phyloP scores from a whole-genome alignment of 2,888 invertebrate species.

The Noctua janthina region DNA sequence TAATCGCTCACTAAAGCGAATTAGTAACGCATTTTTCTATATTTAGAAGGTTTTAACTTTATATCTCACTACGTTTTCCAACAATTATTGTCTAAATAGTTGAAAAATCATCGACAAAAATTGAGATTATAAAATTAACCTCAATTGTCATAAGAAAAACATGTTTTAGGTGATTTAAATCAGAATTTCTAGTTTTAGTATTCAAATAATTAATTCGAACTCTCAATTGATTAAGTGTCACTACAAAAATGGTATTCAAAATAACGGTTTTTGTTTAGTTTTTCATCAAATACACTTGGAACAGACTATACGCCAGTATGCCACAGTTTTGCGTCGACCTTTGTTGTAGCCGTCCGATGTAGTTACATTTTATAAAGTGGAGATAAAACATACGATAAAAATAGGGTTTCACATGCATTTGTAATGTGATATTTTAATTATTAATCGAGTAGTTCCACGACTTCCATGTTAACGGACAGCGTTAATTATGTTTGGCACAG shows the following conservation, averaged over 20 bases:
- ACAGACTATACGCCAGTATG: not conserved
- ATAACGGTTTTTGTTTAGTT: not conserved
- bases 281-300: not conserved
- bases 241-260: not conserved
- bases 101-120: not conserved
- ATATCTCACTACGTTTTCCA: not conserved
- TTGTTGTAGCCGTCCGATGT: not conserved
- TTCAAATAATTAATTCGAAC: not conserved
- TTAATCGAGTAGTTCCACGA: constrained; percentile 30
- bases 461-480: constrained; percentile 3
- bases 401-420: constrained; percentile 45
- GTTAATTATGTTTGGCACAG: constrained; percentile 19
- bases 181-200: not conserved
- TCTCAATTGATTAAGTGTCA: not conserved
- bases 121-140: too few relatives aligned
- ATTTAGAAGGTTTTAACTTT: not conserved
- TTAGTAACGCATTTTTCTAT: not conserved
- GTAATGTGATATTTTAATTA: constrained; percentile 51
- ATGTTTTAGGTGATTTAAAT: not conserved
- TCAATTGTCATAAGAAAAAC: not conserved
- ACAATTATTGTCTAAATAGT: not conserved
- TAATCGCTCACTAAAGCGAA: not conserved
- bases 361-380: constrained; percentile 26
- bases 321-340: constrained; percentile 5
- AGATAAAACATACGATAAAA: constrained; percentile 58